Conservation (phyloP, 2,888 invertebrate species). For the Callosobruchus maculatus region DNA sequence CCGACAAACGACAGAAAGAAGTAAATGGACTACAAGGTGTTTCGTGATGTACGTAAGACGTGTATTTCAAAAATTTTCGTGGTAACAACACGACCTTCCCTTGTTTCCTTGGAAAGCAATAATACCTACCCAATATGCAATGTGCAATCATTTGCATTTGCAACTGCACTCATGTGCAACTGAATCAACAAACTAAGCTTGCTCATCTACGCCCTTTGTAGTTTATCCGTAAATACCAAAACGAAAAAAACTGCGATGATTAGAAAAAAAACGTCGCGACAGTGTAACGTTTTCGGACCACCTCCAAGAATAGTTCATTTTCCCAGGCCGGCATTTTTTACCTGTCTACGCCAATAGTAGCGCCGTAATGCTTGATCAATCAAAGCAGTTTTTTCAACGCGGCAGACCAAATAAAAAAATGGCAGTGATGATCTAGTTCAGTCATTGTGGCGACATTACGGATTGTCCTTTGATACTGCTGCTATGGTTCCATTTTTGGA, state of each 20-base stretch:
- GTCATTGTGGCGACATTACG: background rate
- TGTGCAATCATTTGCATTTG: too few relatives aligned
- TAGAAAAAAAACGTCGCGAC: background rate
- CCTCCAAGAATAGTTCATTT: background rate
- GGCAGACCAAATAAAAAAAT: background rate
- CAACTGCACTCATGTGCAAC: too few relatives aligned
- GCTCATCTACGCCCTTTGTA: background rate
- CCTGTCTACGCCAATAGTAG: background rate
- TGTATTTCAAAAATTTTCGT: too few relatives aligned
- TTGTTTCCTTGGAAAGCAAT: too few relatives aligned
- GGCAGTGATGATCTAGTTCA: background rate
- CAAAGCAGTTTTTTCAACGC: background rate
- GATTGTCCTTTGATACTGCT: too few relatives aligned
- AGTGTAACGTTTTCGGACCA: background rate
- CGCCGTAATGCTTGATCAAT: background rate
- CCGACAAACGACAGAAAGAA: too few relatives aligned
- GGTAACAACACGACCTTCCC: too few relatives aligned
- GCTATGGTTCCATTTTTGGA: too few relatives aligned
- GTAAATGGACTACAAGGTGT: too few relatives aligned
- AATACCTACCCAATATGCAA: too few relatives aligned
- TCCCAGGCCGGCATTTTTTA: background rate
- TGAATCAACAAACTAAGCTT: too few relatives aligned
- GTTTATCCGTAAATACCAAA: background rate
- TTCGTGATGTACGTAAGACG: too few relatives aligned
- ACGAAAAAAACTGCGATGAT: background rate